These are phyloP conservation scores for Pseudomyrmex cubaensis DNA, from an alignment of 1,140 invertebrate species.

Conservation along the genomic window DNA sequence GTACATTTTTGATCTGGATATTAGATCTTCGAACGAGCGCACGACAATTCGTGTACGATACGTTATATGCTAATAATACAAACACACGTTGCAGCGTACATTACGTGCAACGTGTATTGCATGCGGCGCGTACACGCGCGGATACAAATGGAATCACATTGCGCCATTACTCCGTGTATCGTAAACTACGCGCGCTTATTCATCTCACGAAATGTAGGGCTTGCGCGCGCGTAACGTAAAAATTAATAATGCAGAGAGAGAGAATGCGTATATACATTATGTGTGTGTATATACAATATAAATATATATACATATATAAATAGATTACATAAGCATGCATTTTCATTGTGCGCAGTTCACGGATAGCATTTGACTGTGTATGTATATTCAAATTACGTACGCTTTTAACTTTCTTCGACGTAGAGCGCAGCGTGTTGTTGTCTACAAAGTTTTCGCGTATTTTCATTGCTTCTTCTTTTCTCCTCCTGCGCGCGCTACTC, in stretches of 20 bases:
- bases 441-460: conserved; percentile 32
- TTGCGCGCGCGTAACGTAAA: conserved; percentile 16
- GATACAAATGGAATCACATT: conserved; percentile 39
- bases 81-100: conserved; percentile 10
- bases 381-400: conserved; percentile 21
- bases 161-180: background rate
- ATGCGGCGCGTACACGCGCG: background rate
- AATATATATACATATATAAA: background rate
- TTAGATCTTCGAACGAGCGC: conserved; percentile 41
- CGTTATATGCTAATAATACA: too few relatives aligned
- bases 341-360: background rate
- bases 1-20: conserved; percentile 16
- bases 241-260: conserved; percentile 49
- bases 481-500: conserved; percentile 9
- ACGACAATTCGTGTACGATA: conserved; percentile 3
- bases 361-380: conserved; percentile 1
- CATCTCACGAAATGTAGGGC: conserved; percentile 37
- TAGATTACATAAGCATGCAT: conserved; percentile 26
- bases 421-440: conserved; percentile 5
- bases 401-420: conserved; percentile 33
- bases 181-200: conserved; percentile 34
- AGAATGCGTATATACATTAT: too few relatives aligned
- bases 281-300: too few relatives aligned
- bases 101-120: background rate
- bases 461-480: conserved; percentile 43